Conservation (phyloP, 1,140 invertebrate species). For the Anadara kagoshimensis region DNA sequence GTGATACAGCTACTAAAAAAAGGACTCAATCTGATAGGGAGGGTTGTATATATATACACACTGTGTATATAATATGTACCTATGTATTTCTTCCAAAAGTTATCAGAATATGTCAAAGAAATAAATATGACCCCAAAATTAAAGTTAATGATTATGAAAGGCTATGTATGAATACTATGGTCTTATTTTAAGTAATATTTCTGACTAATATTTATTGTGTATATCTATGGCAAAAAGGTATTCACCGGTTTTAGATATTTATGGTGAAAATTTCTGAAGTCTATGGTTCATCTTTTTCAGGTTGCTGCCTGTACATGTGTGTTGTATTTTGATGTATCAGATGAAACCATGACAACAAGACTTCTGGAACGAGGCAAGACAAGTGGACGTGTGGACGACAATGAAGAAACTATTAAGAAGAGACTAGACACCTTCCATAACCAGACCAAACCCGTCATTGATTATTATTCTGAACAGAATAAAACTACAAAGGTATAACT, state of each 20-base stretch:
- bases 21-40: too few relatives aligned
- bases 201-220: too few relatives aligned
- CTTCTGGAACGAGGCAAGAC: slow-evolving; percentile 90
- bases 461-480: slow-evolving; percentile 88
- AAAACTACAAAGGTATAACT: slow-evolving; percentile 76
- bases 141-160: too few relatives aligned
- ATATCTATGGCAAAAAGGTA: too few relatives aligned
- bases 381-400: slow-evolving; percentile 96
- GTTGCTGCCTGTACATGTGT: slow-evolving; percentile 87
- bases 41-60: too few relatives aligned
- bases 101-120: too few relatives aligned
- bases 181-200: too few relatives aligned
- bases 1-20: too few relatives aligned
- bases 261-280: background rate
- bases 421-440: slow-evolving; percentile 93
- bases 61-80: too few relatives aligned
- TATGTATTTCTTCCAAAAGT: too few relatives aligned
- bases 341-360: slow-evolving; percentile 88
- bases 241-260: background rate
- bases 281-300: slow-evolving; percentile 68
- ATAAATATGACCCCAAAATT: too few relatives aligned
- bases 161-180: too few relatives aligned
- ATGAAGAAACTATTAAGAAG: slow-evolving; percentile 96
- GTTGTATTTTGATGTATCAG: slow-evolving; percentile 88
- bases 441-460: slow-evolving; percentile 92